Conservation (phyloP, 2,113 vertebrate genomes). For the Hydropotes inermis region DNA sequence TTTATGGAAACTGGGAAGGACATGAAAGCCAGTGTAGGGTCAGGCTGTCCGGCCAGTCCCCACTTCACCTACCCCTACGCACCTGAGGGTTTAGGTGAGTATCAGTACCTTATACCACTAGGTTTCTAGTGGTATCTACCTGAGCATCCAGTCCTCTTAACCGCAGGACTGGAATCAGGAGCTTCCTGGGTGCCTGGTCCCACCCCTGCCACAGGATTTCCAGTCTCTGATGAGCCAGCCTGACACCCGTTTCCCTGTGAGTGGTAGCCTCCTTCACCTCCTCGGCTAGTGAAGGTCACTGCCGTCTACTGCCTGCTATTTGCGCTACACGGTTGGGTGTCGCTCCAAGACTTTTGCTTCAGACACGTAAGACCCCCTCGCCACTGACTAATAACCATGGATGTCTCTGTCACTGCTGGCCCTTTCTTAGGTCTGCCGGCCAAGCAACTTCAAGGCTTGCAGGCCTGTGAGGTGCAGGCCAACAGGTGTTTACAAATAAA, state of each 20-base stretch:
- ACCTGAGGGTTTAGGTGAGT: not conserved
- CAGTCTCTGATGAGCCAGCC: not conserved
- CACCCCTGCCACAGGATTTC: not conserved
- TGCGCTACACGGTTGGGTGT: not conserved
- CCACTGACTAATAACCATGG: too few species aligned
- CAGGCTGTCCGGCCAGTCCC: not conserved
- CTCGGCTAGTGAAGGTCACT: rapidly evolving
- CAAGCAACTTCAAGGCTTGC: not conserved
- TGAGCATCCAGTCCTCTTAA: not conserved
- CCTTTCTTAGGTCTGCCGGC: not conserved
- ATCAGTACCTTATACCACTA: not conserved
- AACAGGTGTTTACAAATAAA: too few species aligned
- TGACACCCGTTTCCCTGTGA: not conserved
- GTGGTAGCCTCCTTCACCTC: not conserved
- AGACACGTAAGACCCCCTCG: not conserved
- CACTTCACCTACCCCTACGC: not conserved
- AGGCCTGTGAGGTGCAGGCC: not conserved
- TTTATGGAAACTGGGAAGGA: not conserved
- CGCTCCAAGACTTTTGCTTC: not conserved
- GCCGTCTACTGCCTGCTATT: not conserved
- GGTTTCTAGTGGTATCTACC: not conserved
- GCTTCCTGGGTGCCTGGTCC: rapidly evolving
- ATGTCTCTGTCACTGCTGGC: not conserved
- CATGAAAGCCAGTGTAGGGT: rapidly evolving
- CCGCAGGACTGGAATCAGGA: not conserved